phyloP scores from a whole-genome alignment of 2,888 invertebrate genomes.

The Sphecodes monilicornis region DNA sequence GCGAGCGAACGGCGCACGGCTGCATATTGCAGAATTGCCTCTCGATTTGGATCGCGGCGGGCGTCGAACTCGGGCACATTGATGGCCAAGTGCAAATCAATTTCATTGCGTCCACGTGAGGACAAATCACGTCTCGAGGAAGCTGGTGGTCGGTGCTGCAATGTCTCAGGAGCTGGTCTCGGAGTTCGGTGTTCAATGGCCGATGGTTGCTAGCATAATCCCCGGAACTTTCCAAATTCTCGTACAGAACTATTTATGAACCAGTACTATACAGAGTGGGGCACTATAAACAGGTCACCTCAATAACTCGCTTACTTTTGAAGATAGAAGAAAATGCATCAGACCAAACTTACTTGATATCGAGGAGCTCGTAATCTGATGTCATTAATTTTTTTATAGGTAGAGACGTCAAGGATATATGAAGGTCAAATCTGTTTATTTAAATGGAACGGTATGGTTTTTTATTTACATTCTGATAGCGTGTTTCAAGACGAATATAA shows the following conservation, averaged over 20 bases:
- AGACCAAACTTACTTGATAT: too few relatives aligned
- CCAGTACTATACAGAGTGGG: too few relatives aligned
- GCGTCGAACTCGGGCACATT: constrained; percentile 50
- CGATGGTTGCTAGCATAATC: neutral
- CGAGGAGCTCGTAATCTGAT: too few relatives aligned
- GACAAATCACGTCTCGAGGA: constrained; percentile 48
- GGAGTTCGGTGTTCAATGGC: constrained; percentile 38
- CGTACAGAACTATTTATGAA: neutral
- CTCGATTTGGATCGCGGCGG: constrained; percentile 42
- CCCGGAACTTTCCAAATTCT: constrained; percentile 16
- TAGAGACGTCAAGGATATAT: too few relatives aligned
- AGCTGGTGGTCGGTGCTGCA: constrained; percentile 30
- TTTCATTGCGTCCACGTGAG: constrained; percentile 53
- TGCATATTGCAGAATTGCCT: constrained; percentile 47
- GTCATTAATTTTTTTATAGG: too few relatives aligned
- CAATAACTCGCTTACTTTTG: too few relatives aligned
- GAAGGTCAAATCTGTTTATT: too few relatives aligned
- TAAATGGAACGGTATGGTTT: too few relatives aligned
- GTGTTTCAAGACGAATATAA: too few relatives aligned
- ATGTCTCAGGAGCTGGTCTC: constrained; percentile 44
- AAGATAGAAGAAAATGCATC: too few relatives aligned
- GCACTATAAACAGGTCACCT: too few relatives aligned
- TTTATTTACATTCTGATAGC: too few relatives aligned
- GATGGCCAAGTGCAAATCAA: constrained; percentile 62
- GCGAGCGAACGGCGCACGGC: constrained; percentile 9